phyloP scores from a whole-genome alignment of 1,140 invertebrate genomes.

The Uloborus diversus region DNA sequence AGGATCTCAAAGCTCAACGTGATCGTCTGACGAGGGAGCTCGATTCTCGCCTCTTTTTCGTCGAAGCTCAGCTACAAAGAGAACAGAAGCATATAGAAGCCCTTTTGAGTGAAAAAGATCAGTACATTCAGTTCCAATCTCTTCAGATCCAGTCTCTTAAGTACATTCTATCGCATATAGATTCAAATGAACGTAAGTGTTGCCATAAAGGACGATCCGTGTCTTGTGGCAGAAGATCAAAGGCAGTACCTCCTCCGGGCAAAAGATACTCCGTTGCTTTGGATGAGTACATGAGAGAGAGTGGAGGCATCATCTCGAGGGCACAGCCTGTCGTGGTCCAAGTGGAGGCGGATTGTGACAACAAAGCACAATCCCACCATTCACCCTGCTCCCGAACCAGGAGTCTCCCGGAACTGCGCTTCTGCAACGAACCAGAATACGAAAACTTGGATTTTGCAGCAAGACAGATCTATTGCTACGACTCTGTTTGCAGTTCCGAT shows the following conservation, averaged over 20 bases:
- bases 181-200: background rate
- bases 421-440: background rate
- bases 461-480: background rate
- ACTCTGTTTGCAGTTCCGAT: background rate
- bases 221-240: constrained; percentile 8
- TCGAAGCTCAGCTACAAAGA: constrained; percentile 29
- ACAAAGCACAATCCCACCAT: background rate
- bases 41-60: constrained; percentile 28
- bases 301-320: constrained; percentile 21
- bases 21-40: constrained; percentile 33
- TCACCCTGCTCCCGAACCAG: background rate
- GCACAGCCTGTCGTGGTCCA: constrained; percentile 25
- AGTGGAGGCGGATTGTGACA: background rate
- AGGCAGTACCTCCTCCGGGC: background rate
- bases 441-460: background rate
- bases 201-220: background rate
- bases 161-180: background rate
- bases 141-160: constrained; percentile 37
- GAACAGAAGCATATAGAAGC: constrained; percentile 49
- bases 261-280: constrained; percentile 23
- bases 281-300: constrained; percentile 43
- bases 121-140: constrained; percentile 34
- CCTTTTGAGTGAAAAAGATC: constrained; percentile 34
- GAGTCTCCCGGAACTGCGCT: constrained; percentile 26
- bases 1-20: constrained; percentile 20